These are phyloP conservation scores for Euplagia quadripunctaria DNA, from an alignment of 2,888 invertebrate genomes.

Conservation along the genomic window DNA sequence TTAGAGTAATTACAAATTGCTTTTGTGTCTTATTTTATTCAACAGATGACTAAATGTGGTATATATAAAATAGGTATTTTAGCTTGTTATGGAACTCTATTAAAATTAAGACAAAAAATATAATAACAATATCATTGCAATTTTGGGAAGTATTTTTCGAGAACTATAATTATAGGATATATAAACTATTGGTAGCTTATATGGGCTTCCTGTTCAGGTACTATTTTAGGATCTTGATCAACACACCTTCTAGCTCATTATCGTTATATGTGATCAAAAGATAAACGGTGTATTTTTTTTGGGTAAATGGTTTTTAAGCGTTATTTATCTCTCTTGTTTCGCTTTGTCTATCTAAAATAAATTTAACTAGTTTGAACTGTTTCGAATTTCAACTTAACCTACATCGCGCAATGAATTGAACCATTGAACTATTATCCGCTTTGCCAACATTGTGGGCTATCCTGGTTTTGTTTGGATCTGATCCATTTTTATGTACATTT, in stretches of 20 bases:
- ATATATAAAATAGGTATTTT: neutral
- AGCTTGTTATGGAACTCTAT: neutral
- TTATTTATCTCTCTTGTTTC: too few species aligned
- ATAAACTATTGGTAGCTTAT: neutral
- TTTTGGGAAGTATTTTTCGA: neutral
- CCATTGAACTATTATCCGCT: too few species aligned
- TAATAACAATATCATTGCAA: neutral
- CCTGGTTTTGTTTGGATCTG: too few species aligned
- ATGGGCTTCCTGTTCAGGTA: conserved; percentile 6
- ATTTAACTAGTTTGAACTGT: too few species aligned
- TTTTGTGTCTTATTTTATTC: neutral
- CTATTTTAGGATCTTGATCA: neutral
- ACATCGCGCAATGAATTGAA: too few species aligned
- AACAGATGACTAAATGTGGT: neutral
- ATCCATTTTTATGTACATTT: too few species aligned
- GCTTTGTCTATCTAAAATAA: too few species aligned
- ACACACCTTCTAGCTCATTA: neutral
- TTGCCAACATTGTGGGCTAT: too few species aligned
- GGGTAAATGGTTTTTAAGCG: neutral
- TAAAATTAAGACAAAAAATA: neutral
- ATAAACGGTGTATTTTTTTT: neutral
- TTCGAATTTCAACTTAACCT: too few species aligned
- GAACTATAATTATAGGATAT: neutral
- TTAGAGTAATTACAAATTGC: neutral
- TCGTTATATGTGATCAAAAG: neutral